Evolutionary conservation across 2,113 vertebrate species (phyloP), one percentile per base, ranked within the genome.

Genomic region (Zosterops pallidus): DNA sequence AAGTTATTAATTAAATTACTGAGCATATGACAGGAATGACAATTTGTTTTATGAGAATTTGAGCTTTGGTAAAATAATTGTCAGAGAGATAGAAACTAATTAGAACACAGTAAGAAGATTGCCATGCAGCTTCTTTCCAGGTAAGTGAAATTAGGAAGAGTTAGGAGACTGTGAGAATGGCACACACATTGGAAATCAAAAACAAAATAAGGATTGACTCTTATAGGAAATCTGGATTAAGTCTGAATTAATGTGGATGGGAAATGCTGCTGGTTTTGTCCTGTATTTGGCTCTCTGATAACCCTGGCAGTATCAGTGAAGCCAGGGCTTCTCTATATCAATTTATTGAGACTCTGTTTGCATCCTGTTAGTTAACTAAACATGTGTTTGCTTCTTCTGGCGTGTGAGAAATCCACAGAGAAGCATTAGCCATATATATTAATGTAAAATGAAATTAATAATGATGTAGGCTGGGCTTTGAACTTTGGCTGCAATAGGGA

Each of bases 361-460:
- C 31, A 23, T 90, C 29, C 47, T 89, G 5, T 63, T 83, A 42
- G 50, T 74, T 86, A 81, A 75, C 63, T 80, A 88, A 92, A 44
- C 41, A 47, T n/a, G 35, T 80, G 79, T 94, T 93, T 96, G 16
- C 75, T 60, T 9, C 71, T 83, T 90, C 80, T 89, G 79, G 78
- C 78, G 22, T 77, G 33, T 89, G 25, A 86, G 59, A 95, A 96
- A 91, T 91, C 94, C 94, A 92, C 60, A 84, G 96, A 96, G 95
- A 81, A 94, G 31, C 76, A 91, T 97, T 96, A 95, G 64, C n/a
- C 72, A 41, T 84, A n/a, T 84, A 55, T 95, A 92, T 94, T 95
- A 96, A 96, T 97, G 86, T 81, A 63, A 96, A 92, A 91, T 52
- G 11, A 92, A 94, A 94, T 92, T 35, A n/a, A n/a, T n/a, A n/a